phyloP scores from a whole-genome alignment of 2,888 invertebrate genomes.

The Pheosia gnoma region DNA sequence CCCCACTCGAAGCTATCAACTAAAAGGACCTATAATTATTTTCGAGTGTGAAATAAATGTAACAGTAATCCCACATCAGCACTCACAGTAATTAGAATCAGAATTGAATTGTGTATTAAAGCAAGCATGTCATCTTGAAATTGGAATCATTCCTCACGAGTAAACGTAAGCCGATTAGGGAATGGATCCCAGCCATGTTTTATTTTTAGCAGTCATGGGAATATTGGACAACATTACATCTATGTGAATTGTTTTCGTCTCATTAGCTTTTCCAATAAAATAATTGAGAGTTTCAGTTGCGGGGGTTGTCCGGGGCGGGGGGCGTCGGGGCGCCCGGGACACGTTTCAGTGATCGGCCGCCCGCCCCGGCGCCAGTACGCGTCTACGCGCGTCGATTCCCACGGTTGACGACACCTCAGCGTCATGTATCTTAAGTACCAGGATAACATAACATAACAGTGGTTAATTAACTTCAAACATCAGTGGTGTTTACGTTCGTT shows the following conservation, averaged over 20 bases:
- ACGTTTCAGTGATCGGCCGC: constrained; percentile 72
- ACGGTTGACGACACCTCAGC: constrained; percentile 38
- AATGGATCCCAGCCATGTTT: constrained; percentile 28
- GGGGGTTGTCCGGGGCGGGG: constrained; percentile 51
- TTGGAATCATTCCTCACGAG: background rate
- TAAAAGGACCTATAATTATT: too few species aligned
- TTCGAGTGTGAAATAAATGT: background rate
- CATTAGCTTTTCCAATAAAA: constrained; percentile 83
- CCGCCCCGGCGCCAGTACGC: constrained; percentile 72
- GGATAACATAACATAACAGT: constrained; percentile 52
- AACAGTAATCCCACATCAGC: background rate
- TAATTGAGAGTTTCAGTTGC: constrained; percentile 79
- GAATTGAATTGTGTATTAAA: background rate
- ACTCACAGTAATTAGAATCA: background rate
- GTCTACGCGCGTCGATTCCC: constrained; percentile 40
- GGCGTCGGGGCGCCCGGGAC: constrained; percentile 58
- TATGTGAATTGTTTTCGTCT: constrained; percentile 69
- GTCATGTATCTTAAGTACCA: constrained; percentile 50
- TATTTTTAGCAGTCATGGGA: constrained; percentile 50
- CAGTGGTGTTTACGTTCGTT: constrained; percentile 46
- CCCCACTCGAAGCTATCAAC: too few species aligned
- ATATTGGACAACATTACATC: constrained; percentile 55
- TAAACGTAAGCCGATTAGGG: constrained; percentile 13
- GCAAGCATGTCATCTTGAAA: background rate
- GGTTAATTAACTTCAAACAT: constrained; percentile 46